Percentiles rank a stretch among this genome's conserved stretches.
These are phyloP conservation scores for Deroplatys truncata DNA, from an alignment of 2,888 invertebrate genomes.

Conservation along the genomic window DNA sequence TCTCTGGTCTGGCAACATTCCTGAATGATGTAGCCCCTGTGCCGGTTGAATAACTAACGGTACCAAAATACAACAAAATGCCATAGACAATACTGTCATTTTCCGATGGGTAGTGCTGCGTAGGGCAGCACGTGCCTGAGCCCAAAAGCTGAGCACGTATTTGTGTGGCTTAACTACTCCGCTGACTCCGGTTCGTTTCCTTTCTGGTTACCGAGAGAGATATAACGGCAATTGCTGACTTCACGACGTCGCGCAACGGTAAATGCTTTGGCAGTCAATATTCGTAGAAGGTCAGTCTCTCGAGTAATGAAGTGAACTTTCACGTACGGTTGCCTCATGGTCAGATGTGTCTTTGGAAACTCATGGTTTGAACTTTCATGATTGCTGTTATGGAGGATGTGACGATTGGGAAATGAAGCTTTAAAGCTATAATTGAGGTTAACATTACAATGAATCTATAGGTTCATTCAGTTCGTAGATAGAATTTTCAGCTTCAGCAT, in stretches of 20 bases:
- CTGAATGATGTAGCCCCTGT: background rate
- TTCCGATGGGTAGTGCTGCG: background rate
- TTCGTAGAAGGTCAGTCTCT: background rate
- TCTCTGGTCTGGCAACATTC: background rate
- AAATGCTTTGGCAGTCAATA: background rate
- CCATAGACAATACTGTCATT: background rate
- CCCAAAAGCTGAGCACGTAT: background rate
- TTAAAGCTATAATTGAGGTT: too few relatives aligned
- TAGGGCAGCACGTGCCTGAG: background rate
- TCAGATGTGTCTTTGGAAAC: background rate
- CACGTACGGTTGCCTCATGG: background rate
- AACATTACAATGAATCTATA: too few relatives aligned
- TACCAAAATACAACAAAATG: background rate
- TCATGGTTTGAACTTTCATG: background rate
- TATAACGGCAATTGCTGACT: background rate
- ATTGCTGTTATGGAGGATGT: too few relatives aligned
- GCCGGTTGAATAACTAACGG: background rate
- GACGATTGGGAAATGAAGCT: too few relatives aligned
- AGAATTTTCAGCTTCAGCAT: too few relatives aligned
- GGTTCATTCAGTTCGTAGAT: too few relatives aligned
- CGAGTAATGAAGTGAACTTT: background rate
- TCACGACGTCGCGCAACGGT: background rate
- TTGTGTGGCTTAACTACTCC: background rate
- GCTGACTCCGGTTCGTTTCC: background rate
- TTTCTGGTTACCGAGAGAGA: background rate